phyloP scores from a whole-genome alignment of 2,113 vertebrate genomes.

The Gulo gulo region DNA sequence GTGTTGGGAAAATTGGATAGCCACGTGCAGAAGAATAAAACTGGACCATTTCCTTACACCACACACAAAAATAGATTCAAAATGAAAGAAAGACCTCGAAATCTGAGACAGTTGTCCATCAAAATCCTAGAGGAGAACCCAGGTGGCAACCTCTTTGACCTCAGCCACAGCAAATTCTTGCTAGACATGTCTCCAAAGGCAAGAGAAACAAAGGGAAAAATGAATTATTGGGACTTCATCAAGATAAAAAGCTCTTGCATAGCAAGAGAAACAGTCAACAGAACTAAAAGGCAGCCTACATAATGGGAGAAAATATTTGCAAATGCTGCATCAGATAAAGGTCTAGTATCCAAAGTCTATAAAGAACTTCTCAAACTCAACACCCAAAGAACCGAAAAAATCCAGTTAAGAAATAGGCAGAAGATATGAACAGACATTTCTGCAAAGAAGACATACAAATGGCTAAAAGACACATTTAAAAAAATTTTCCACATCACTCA shows the following conservation, averaged over 20 bases:
- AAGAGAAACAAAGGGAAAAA: neutral
- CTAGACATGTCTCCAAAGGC: too few species aligned
- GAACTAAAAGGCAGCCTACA: neutral
- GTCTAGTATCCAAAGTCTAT: neutral
- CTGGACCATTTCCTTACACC: neutral
- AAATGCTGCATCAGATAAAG: neutral
- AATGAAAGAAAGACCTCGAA: neutral
- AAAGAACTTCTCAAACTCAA: too few species aligned
- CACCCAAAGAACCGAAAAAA: too few species aligned
- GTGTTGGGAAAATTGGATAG: neutral
- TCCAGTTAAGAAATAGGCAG: too few species aligned
- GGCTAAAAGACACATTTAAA: neutral
- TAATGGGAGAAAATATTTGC: neutral
- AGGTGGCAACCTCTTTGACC: too few species aligned
- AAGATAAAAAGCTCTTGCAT: neutral
- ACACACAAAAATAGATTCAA: neutral
- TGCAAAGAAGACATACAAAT: too few species aligned
- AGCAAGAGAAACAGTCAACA: neutral
- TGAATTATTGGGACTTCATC: neutral
- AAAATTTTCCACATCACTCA: neutral
- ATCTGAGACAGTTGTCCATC: neutral
- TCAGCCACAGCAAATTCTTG: too few species aligned
- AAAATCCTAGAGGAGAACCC: neutral
- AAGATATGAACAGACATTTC: too few species aligned
- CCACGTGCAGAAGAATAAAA: neutral